Base-by-base conservation (phyloP, 1,140 invertebrate species). In the Drosophila tani region DNA sequence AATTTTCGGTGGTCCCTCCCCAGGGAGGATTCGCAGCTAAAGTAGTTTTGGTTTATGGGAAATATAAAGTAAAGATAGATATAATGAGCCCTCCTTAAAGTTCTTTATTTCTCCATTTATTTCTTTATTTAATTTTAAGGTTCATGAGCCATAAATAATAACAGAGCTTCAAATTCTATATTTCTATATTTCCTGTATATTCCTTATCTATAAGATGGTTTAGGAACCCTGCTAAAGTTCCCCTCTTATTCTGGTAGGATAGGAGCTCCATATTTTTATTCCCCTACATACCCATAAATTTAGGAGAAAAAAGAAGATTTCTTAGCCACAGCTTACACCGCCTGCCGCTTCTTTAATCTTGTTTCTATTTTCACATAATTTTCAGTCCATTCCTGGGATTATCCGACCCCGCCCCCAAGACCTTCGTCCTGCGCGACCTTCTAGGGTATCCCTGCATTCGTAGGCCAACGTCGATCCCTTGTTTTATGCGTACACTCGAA, bases 291-390 rank as follows among this genome's bases (percentile, higher is more conserved):
- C 21, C 53, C 24, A 43, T 73, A 49, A 50, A 51, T 58, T 71
- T 29, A 4, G n/a, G 21, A 17, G 5, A 21, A 49, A 14, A 5
- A n/a, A 2, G 14, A 40, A 15, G 19, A 29, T 19, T 12, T n/a
- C n/a, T 47, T 68, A 15, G 6, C n/a, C 21, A 47, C 58, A 40
- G 35, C 24, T 32, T 41, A 29, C 27, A 35, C 19, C n/a, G n/a
- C n/a, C 40, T 32, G 67, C 40, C 6, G 40, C 32, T 46, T 19
- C 19, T 55, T 40, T 68, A 70, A 70, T 71, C 55, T 21, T 50
- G 53, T 45, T 38, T 24, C 53, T 73, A 73, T 73, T 71, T 35
- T 59, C 67, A 73, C 69, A 73, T 60, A 73, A 73, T 73, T 73
- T 60, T 73, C 69, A 60, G 69, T 60, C 67, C 38, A 73, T 73